phyloP scores from a whole-genome alignment of 1,140 invertebrate species.

The Anastrepha ludens region DNA sequence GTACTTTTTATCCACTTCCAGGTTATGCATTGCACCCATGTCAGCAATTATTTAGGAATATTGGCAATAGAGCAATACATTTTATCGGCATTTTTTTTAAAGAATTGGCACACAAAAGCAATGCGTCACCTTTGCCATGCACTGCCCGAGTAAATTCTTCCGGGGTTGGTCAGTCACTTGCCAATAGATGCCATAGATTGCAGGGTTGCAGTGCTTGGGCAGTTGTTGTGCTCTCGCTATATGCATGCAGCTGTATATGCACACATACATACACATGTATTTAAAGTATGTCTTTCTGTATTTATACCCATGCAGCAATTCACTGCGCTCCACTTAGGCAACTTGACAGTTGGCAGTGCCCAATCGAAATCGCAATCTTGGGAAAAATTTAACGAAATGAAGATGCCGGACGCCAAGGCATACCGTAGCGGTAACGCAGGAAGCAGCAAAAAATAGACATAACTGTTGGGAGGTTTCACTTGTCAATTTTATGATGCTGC shows the following conservation, averaged over 20 bases:
- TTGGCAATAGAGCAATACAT: constrained; percentile 6
- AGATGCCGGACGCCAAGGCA: neutral
- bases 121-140: constrained; percentile 23
- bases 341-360: constrained; percentile 44
- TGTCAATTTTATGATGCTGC: constrained; percentile 45
- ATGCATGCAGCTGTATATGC: neutral
- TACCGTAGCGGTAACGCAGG: neutral
- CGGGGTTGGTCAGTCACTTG: constrained; percentile 4
- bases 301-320: neutral
- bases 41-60: constrained; percentile 48
- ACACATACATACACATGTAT: neutral
- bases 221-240: neutral
- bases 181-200: constrained; percentile 40
- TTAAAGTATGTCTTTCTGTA: neutral
- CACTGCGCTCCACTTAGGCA: constrained; percentile 18
- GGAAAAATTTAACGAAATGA: neutral
- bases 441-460: neutral
- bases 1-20: too few relatives aligned
- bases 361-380: constrained; percentile 40
- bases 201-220: neutral
- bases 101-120: constrained; percentile 20
- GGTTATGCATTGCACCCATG: neutral
- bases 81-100: neutral
- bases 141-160: neutral
- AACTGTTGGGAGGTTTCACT: constrained; percentile 32